Evolutionary conservation across 2,888 invertebrate species (phyloP).

Genomic region (Drosophila paucipuncta): DNA sequence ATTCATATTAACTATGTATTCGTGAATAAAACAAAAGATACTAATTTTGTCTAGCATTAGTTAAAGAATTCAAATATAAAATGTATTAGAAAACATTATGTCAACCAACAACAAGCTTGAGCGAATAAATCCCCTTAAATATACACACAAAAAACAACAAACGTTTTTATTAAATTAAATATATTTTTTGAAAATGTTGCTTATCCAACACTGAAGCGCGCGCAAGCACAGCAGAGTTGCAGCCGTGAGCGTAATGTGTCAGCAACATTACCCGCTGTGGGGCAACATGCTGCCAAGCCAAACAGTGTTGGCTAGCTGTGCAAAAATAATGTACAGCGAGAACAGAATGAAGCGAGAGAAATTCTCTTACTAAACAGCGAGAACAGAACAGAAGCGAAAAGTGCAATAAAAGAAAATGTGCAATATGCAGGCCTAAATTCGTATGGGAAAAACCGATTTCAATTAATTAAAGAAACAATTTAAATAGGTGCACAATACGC

Average conservation of each 20-base stretch:
- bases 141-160: slow-evolving; percentile 32
- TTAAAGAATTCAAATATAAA: slow-evolving; percentile 66
- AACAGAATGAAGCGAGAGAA: slow-evolving; percentile 27
- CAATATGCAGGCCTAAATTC: slow-evolving; percentile 68
- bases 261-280: not conserved
- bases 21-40: slow-evolving; percentile 42
- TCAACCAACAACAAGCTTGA: slow-evolving; percentile 71
- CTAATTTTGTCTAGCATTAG: slow-evolving; percentile 78
- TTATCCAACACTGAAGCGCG: not conserved
- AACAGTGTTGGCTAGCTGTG: slow-evolving; percentile 31
- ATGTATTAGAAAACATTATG: slow-evolving; percentile 70
- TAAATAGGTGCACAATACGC: slow-evolving; percentile 27
- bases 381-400: slow-evolving; percentile 44
- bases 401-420: slow-evolving; percentile 58
- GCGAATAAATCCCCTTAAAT: slow-evolving; percentile 70
- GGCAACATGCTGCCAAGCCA: slow-evolving; percentile 14
- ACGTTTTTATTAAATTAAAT: not conserved
- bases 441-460: slow-evolving; percentile 29
- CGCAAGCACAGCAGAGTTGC: slow-evolving; percentile 6
- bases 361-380: slow-evolving; percentile 38
- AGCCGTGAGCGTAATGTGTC: slow-evolving; percentile 7
- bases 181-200: not conserved
- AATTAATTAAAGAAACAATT: slow-evolving; percentile 13
- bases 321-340: slow-evolving; percentile 9
- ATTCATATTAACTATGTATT: slow-evolving; percentile 53